These are phyloP conservation scores for Platygyra sinensis DNA, from an alignment of 64 coral and sea anemone species.

Conservation along the genomic window DNA sequence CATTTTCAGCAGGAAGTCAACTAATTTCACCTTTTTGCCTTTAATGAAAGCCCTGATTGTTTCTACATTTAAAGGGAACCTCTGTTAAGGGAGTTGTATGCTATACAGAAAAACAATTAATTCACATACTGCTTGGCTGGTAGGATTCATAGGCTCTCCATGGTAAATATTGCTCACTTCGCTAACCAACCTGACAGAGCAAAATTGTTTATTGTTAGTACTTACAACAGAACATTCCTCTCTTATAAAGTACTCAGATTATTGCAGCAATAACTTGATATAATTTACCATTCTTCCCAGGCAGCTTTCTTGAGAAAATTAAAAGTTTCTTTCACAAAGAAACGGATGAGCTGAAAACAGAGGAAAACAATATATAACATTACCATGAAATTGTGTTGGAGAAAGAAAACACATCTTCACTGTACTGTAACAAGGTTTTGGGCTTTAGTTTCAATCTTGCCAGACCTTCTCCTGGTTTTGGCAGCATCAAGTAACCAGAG, in stretches of 20 bases:
- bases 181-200: conserved; percentile 14
- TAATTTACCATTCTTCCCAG: conserved; percentile 77
- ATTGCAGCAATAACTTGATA: not conserved
- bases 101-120: not conserved
- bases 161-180: conserved; percentile 21
- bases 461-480: too few relatives aligned
- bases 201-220: not conserved
- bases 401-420: too few relatives aligned
- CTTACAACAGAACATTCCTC: not conserved
- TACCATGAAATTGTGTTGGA: too few relatives aligned
- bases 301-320: conserved; percentile 57
- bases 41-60: too few relatives aligned
- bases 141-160: conserved; percentile 53
- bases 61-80: too few relatives aligned
- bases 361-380: too few relatives aligned
- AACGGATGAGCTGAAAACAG: conserved; percentile 77
- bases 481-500: too few relatives aligned
- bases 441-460: too few relatives aligned
- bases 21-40: too few relatives aligned
- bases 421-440: too few relatives aligned
- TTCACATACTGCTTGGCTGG: conserved; percentile 41
- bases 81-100: too few relatives aligned
- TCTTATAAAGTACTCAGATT: not conserved
- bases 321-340: conserved; percentile 85
- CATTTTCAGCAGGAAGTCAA: too few relatives aligned